A percentile compares a stretch with the other conserved stretches of the same genome.
Conservation (phyloP, 2,888 invertebrate genomes). For the Parochlus steinenii region DNA sequence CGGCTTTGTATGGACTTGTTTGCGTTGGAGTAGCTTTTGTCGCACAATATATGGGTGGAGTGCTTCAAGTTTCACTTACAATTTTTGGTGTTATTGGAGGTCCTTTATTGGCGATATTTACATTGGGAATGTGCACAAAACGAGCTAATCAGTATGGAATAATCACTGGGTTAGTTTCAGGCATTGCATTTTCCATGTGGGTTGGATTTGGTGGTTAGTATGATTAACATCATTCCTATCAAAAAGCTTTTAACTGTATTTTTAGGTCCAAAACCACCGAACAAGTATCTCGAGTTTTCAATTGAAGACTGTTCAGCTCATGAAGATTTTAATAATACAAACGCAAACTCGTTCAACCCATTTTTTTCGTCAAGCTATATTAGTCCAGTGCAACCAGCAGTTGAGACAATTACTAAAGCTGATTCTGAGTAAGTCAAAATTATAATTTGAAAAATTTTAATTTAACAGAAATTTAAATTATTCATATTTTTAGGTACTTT, state of each 20-base stretch:
- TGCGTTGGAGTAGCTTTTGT: constrained; percentile 70
- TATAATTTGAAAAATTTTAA: constrained; percentile 7
- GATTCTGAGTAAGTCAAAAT: constrained; percentile 1
- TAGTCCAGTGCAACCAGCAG: neutral
- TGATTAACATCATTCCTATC: too few relatives aligned
- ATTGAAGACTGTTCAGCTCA: constrained; percentile 36
- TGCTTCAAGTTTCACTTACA: constrained; percentile 74
- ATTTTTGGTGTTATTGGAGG: constrained; percentile 81
- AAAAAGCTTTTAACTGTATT: too few relatives aligned
- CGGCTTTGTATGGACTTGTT: constrained; percentile 52
- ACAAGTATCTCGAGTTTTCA: constrained; percentile 37
- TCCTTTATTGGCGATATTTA: constrained; percentile 70
- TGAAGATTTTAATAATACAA: constrained; percentile 14
- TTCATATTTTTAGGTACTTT: constrained; percentile 31
- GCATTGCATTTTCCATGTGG: constrained; percentile 57
- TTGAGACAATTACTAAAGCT: neutral
- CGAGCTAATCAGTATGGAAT: constrained; percentile 61
- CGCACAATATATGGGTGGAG: constrained; percentile 64
- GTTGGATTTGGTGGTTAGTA: constrained; percentile 67
- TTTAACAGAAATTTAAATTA: constrained; percentile 7
- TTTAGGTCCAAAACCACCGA: constrained; percentile 44
- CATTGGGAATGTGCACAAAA: constrained; percentile 68
- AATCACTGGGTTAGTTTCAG: constrained; percentile 42
- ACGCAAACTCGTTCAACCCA: constrained; percentile 15
- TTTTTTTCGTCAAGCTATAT: neutral